phyloP scores from a whole-genome alignment of 1,140 invertebrate genomes.

The Musca domestica region DNA sequence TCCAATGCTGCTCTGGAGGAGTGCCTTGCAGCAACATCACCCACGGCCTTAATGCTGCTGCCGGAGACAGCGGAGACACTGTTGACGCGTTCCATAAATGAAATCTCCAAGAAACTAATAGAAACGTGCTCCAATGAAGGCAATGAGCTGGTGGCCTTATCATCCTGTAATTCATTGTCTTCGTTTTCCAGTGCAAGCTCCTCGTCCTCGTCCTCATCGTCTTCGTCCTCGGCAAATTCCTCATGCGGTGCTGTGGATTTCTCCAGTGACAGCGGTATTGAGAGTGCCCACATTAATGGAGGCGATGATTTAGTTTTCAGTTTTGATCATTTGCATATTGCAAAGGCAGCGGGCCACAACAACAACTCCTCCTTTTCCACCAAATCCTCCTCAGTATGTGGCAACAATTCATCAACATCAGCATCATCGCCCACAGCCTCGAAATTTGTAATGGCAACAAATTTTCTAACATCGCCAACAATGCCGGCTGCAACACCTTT shows the following conservation, averaged over 20 bases:
- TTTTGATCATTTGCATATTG: constrained; percentile 48
- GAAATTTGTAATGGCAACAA: neutral
- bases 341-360: constrained; percentile 14
- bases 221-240: constrained; percentile 4
- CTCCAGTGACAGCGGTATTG: constrained; percentile 45
- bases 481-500: neutral
- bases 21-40: neutral
- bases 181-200: constrained; percentile 8
- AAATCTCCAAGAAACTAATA: constrained; percentile 51
- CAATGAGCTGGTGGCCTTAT: neutral
- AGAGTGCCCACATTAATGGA: constrained; percentile 41
- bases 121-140: constrained; percentile 36
- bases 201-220: neutral
- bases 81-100: constrained; percentile 47
- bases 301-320: constrained; percentile 46
- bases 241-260: constrained; percentile 31
- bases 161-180: neutral
- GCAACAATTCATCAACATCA: constrained; percentile 13
- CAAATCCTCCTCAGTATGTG: neutral
- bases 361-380: neutral
- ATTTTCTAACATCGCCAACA: constrained; percentile 16
- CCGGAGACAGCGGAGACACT: constrained; percentile 38
- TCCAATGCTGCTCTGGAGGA: neutral
- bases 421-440: neutral
- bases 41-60: neutral